Evolutionary conservation across 2,888 invertebrate genomes (phyloP).

Genomic region (Yponomeuta malinellus): DNA sequence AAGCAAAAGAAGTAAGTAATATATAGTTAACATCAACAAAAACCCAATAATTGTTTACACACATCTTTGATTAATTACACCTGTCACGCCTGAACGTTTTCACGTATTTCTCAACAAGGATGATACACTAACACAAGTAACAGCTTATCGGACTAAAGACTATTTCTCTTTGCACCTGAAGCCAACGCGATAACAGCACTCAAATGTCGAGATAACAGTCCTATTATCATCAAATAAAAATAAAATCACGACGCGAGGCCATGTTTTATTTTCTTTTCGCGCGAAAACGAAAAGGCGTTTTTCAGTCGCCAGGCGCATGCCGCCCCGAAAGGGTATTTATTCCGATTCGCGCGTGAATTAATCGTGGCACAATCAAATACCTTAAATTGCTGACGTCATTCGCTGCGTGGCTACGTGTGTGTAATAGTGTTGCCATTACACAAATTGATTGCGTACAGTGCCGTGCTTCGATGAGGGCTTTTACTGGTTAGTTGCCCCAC

Average conservation of each 20-base stretch:
- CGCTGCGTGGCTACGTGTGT: slow-evolving; percentile 23
- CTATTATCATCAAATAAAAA: slow-evolving; percentile 1
- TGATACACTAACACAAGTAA: neutral
- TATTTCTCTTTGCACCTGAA: neutral
- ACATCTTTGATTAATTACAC: neutral
- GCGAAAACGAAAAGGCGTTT: neutral
- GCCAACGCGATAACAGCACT: neutral
- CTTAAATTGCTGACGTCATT: slow-evolving; percentile 24
- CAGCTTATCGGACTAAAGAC: neutral
- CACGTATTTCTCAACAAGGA: neutral
- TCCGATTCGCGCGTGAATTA: neutral
- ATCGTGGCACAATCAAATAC: slow-evolving; percentile 4
- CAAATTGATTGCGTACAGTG: slow-evolving; percentile 40
- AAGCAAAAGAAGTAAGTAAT: no score
- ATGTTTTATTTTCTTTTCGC: neutral
- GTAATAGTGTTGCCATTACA: slow-evolving; percentile 38
- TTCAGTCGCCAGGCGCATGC: neutral
- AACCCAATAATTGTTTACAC: neutral
- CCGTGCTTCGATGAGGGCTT: neutral
- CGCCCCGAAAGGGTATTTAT: neutral
- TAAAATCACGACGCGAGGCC: neutral
- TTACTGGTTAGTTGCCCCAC: neutral
- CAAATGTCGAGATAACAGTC: neutral
- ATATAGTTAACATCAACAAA: neutral
- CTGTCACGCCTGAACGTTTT: neutral